Evolutionary conservation across 1,140 invertebrate species (phyloP).

Genomic region (Neoseiulus cucumeris): DNA sequence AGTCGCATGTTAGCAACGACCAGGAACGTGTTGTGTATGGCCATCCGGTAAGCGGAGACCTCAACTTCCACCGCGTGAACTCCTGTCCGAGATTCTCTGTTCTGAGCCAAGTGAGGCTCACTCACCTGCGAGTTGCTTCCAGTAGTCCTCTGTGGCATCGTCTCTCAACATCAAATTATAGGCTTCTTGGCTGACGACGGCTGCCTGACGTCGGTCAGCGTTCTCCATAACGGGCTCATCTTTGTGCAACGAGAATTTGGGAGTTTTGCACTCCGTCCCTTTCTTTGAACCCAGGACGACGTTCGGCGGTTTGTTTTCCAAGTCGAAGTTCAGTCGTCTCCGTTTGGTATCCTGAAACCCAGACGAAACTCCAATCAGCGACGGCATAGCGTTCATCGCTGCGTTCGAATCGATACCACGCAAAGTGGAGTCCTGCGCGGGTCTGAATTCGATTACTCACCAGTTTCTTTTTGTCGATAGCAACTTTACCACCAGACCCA

Average conservation of each 20-base stretch:
- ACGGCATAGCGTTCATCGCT: neutral
- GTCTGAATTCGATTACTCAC: neutral
- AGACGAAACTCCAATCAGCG: neutral
- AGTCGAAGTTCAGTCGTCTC: neutral
- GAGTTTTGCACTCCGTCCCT: neutral
- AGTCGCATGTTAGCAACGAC: neutral
- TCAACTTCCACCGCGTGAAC: too few species aligned
- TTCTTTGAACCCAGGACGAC: neutral
- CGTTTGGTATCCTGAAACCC: slow-evolving; percentile 7
- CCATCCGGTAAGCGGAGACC: too few species aligned
- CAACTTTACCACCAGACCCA: neutral
- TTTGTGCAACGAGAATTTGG: neutral
- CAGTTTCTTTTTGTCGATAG: neutral
- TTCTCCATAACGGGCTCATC: neutral
- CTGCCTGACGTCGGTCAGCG: neutral
- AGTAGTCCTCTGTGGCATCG: neutral
- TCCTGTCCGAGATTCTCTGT: too few species aligned
- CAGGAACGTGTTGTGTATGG: too few species aligned
- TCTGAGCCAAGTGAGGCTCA: neutral
- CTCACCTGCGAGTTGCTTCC: neutral
- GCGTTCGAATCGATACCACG: neutral
- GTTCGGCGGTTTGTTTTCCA: slow-evolving; percentile 1
- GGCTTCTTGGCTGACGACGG: neutral
- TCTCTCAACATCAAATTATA: neutral
- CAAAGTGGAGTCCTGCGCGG: neutral